These are phyloP conservation scores for Catocala nupta DNA, from an alignment of 2,888 invertebrate genomes.

Conservation along the genomic window DNA sequence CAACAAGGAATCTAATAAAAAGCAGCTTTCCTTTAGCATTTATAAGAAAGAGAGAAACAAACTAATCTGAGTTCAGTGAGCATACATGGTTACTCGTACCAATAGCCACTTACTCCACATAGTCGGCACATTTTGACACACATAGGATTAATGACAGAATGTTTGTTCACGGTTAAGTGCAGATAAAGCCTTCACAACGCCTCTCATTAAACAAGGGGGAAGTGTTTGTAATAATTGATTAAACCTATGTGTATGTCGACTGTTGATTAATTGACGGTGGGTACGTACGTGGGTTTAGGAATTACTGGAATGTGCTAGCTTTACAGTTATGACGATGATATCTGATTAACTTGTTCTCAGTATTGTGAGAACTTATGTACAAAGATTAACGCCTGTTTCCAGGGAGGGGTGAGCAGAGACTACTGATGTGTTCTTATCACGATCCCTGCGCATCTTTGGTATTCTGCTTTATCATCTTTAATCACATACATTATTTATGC, in stretches of 20 bases:
- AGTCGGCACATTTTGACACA: conserved; percentile 35
- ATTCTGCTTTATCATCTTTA: too few species aligned
- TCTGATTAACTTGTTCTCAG: too few species aligned
- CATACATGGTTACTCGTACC: conserved; percentile 6
- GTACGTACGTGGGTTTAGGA: conserved; percentile 18
- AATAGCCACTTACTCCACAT: conserved; percentile 10
- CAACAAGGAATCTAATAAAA: too few species aligned
- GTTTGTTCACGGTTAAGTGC: conserved; percentile 58
- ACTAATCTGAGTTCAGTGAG: background rate
- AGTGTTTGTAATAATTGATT: conserved; percentile 76
- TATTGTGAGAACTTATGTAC: too few species aligned
- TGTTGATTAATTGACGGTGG: conserved; percentile 53
- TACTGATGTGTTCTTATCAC: too few species aligned
- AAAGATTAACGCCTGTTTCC: too few species aligned
- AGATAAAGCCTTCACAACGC: conserved; percentile 61
- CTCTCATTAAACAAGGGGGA: conserved; percentile 65
- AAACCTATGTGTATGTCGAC: conserved; percentile 60
- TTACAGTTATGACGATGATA: background rate
- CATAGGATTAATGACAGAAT: conserved; percentile 35
- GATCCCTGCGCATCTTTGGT: too few species aligned
- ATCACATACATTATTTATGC: too few species aligned
- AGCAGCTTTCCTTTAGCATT: too few species aligned
- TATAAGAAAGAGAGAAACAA: too few species aligned
- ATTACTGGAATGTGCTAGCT: conserved; percentile 5
- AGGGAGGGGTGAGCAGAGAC: too few species aligned